Base-by-base conservation (phyloP, 2,888 invertebrate genomes). In the Philhelius pedissequus region DNA sequence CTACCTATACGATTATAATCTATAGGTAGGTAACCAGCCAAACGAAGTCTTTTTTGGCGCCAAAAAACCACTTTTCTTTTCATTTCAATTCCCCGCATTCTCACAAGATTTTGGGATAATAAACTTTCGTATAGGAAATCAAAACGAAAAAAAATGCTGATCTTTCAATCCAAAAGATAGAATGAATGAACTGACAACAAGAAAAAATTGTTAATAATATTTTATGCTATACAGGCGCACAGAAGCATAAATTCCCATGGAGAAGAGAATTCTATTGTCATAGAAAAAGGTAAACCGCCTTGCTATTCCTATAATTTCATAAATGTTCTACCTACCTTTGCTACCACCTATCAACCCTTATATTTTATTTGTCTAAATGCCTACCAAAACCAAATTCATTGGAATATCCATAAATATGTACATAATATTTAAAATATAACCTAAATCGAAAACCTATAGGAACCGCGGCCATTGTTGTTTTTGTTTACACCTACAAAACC, bases 401-500 rank as follows among this genome's bases (percentile, higher is more conserved):
- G n/a, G 18, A 30, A 58, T 15, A 52, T n/a, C n/a, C n/a, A n/a
- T n/a, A n/a, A n/a, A n/a, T n/a, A n/a, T n/a, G n/a, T n/a, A 2
- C 27, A 52, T 50, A 56, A 56, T n/a, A 43, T 43, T n/a, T 40
- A 0, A 27, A 27, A 62, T 43, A 25, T 64, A 48, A 64, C 64
- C 64, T 64, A 48, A 48, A 64, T 20, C 3, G 3, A 30, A 64
- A 48, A 48, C 48, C 64, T 64, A 48, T 56, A 20, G 56, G 35
- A 52, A 66, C 56, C 52, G 73, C 58, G 77, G 69, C 79, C 60
- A 69, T 84, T 43, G 68, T 71, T 71, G 75, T 84, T 79, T 68
- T 83, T 83, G 83, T 83, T 83, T 86, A 86, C 64, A 88, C 88
- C 86, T 79, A 79, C 83, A 83, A 83, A 73, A 69, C 68, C 40